Evolutionary conservation across 2,888 invertebrate genomes (phyloP).

Genomic region (Epicampocera succincta): DNA sequence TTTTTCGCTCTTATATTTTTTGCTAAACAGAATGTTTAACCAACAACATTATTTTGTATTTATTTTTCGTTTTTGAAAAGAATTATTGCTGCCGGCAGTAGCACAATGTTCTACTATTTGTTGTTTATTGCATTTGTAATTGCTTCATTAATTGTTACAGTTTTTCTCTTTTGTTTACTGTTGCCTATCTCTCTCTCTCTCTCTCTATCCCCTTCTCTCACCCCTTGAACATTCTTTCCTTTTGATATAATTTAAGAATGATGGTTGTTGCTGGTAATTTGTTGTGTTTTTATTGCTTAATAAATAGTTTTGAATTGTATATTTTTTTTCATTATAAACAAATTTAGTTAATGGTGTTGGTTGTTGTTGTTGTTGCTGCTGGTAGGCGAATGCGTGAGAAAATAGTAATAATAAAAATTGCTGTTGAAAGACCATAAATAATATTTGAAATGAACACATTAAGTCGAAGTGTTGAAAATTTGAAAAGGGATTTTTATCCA

Average conservation of each 20-base stretch:
- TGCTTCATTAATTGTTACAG: neutral
- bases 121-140: neutral
- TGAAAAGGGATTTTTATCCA: too few relatives aligned
- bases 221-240: neutral
- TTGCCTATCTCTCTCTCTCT: neutral
- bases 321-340: conserved; percentile 21
- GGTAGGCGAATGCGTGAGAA: conserved; percentile 66
- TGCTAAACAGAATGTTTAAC: too few relatives aligned
- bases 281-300: conserved; percentile 47
- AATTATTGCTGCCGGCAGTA: too few relatives aligned
- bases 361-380: conserved; percentile 14
- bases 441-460: neutral
- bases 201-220: too few relatives aligned
- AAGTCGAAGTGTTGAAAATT: too few relatives aligned
- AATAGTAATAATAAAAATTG: conserved; percentile 34
- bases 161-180: neutral
- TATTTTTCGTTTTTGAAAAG: too few relatives aligned
- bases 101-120: too few relatives aligned
- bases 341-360: conserved; percentile 14
- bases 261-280: conserved; percentile 39
- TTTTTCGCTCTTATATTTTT: too few relatives aligned
- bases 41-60: too few relatives aligned
- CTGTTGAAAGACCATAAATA: neutral
- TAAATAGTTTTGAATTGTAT: conserved; percentile 34
- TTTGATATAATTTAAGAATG: neutral